phyloP scores from a whole-genome alignment of 2,797 vertebrate species.

The Lycodopsis pacificus region DNA sequence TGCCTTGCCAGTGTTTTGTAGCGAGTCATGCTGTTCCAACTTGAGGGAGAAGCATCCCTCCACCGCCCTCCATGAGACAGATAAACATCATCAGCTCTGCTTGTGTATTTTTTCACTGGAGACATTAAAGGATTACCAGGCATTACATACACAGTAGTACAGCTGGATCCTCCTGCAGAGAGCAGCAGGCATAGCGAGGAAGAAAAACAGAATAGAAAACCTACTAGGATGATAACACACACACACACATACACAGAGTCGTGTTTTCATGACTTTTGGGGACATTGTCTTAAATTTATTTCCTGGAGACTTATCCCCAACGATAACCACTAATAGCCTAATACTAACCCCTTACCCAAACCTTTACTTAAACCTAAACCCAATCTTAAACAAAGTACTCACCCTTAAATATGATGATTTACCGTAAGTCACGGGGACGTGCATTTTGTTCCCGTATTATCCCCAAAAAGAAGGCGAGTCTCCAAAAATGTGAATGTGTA shows the following conservation, averaged over 20 bases:
- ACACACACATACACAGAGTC: constrained; percentile 1
- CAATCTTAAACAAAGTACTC: neutral
- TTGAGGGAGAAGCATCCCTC: constrained; percentile 23
- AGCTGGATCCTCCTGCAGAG: constrained; percentile 35
- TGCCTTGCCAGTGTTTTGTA: constrained; percentile 40
- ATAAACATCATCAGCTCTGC: constrained; percentile 48
- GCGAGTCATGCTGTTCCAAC: constrained; percentile 33
- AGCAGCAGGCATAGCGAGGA: constrained; percentile 21
- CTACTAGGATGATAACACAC: constrained; percentile 3
- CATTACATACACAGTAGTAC: constrained; percentile 13
- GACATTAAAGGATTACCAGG: constrained; percentile 37
- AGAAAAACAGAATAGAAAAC: constrained; percentile 15
- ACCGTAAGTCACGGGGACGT: neutral
- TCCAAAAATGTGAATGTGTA: neutral
- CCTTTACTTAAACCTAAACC: neutral
- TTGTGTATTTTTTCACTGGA: constrained; percentile 19
- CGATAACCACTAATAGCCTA: neutral
- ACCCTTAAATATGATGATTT: neutral
- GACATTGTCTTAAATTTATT: neutral
- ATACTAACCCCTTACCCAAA: neutral
- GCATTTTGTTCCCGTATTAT: neutral
- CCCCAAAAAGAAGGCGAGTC: neutral
- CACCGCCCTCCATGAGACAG: constrained; percentile 23
- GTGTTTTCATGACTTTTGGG: neutral
- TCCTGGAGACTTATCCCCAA: neutral